These are phyloP conservation scores for Drosophila burlai DNA, from an alignment of 1,140 invertebrate genomes.

Conservation along the genomic window DNA sequence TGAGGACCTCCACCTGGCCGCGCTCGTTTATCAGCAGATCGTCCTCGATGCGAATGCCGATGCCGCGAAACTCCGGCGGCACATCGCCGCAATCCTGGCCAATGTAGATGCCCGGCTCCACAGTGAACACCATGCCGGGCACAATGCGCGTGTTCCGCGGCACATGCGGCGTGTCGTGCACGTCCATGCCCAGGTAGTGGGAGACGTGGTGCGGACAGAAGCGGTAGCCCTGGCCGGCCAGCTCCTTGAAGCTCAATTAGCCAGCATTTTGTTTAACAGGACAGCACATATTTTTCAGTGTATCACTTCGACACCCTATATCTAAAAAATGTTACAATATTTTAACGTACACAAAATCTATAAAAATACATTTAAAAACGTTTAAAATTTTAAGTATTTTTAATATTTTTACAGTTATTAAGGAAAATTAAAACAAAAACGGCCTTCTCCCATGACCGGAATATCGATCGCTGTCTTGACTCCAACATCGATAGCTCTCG, in stretches of 20 bases:
- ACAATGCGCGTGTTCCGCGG: conserved; percentile 89
- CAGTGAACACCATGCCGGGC: conserved; percentile 96
- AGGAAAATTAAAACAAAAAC: too few relatives aligned
- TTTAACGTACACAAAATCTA: too few relatives aligned
- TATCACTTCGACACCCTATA: too few relatives aligned
- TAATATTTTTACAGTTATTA: too few relatives aligned
- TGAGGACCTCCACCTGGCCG: conserved; percentile 88
- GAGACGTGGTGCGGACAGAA: conserved; percentile 99
- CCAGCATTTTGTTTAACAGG: too few relatives aligned
- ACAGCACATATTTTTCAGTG: too few relatives aligned
- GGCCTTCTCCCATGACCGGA: not conserved
- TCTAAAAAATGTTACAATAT: too few relatives aligned
- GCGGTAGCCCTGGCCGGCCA: conserved; percentile 87
- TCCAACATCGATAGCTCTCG: conserved; percentile 8
- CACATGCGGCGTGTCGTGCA: conserved; percentile 96
- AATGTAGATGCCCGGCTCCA: conserved; percentile 98
- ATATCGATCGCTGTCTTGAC: conserved; percentile 12
- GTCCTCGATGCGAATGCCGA: conserved; percentile 98
- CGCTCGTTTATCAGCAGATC: conserved; percentile 94
- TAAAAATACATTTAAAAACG: too few relatives aligned
- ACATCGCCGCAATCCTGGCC: conserved; percentile 88
- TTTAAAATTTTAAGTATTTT: too few relatives aligned
- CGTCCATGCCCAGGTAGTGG: conserved; percentile 99
- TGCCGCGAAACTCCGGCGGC: conserved; percentile 93
- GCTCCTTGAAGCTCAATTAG: conserved; percentile 8